Evolutionary conservation across 2,113 vertebrate species (phyloP).

Genomic region (Oreotragus oreotragus): DNA sequence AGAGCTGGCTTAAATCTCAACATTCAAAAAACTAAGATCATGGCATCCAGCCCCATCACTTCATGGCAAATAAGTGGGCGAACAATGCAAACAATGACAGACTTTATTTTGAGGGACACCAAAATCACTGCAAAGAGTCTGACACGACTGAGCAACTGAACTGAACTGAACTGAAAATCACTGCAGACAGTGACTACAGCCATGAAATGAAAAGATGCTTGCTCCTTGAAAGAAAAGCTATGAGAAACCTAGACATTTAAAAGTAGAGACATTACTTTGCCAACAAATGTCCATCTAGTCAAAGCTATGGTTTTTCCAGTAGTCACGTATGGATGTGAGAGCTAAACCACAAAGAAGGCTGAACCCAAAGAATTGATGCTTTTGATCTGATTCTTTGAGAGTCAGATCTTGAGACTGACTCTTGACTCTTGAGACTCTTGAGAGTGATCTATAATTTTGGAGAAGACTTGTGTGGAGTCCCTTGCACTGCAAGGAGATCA

Average conservation of each 20-base stretch:
- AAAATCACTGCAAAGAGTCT: not conserved
- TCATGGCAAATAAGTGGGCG: not conserved
- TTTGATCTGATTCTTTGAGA: not conserved
- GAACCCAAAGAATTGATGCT: not conserved
- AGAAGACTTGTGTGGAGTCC: not conserved
- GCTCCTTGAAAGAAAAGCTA: not conserved
- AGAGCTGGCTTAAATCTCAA: not conserved
- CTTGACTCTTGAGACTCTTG: not conserved
- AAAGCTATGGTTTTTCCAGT: not conserved
- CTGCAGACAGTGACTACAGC: not conserved
- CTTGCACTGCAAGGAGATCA: not conserved
- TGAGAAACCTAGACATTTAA: not conserved
- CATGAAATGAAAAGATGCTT: not conserved
- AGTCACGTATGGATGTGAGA: not conserved
- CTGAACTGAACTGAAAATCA: not conserved
- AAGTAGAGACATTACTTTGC: not conserved
- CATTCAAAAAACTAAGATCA: not conserved
- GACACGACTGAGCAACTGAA: not conserved
- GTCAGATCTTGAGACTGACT: not conserved
- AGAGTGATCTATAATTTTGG: not conserved
- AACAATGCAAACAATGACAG: not conserved
- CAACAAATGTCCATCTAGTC: not conserved
- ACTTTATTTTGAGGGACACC: not conserved
- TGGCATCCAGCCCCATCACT: not conserved
- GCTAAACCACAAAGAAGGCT: not conserved